phyloP scores from a whole-genome alignment of 2,113 vertebrate genomes.

The Catharus minimus region DNA sequence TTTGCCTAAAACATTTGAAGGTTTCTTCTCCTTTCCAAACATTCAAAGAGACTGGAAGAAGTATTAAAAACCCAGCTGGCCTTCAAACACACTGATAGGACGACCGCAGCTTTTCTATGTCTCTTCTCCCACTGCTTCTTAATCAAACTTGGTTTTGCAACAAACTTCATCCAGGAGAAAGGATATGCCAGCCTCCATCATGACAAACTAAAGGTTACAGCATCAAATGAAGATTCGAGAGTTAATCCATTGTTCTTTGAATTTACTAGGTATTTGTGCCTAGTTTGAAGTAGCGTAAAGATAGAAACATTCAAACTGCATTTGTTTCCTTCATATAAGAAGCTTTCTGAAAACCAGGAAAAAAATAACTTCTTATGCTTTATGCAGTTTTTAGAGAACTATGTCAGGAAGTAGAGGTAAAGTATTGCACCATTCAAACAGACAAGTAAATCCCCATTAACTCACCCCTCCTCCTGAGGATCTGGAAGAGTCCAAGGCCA shows the following conservation, averaged over 20 bases:
- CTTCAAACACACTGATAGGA: neutral
- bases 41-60: neutral
- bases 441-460: conserved; percentile 22
- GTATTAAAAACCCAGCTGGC: neutral
- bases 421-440: conserved; percentile 1
- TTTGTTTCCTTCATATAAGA: neutral
- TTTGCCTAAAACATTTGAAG: neutral
- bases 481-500: conserved; percentile 58
- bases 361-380: neutral
- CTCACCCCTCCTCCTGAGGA: conserved; percentile 55
- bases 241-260: neutral
- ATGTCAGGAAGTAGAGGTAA: neutral
- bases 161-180: neutral
- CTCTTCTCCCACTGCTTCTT: neutral
- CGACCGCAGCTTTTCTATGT: neutral
- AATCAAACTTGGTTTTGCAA: neutral
- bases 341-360: neutral
- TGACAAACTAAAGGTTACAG: neutral
- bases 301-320: neutral
- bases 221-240: neutral
- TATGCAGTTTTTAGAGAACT: neutral
- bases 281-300: neutral
- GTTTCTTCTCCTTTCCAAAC: neutral
- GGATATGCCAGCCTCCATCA: neutral
- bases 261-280: neutral